Evolutionary conservation across 2,888 invertebrate genomes (phyloP).

Genomic region (Seira sanloemensis): DNA sequence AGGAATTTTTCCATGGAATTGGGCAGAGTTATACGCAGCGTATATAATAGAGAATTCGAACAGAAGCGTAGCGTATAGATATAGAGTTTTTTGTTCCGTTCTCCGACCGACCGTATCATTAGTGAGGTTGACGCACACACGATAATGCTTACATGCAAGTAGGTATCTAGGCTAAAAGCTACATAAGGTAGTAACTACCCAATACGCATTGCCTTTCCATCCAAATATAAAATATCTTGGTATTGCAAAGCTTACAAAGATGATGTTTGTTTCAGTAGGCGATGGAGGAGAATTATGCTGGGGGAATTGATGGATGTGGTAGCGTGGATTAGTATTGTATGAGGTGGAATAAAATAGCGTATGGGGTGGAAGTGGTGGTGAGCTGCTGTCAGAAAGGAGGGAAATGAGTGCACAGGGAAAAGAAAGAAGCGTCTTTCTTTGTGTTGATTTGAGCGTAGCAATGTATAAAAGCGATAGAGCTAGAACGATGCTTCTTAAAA

Average conservation of each 20-base stretch:
- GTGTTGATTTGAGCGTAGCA: conserved; percentile 21
- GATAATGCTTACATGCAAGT: not conserved
- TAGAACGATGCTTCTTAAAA: conserved; percentile 13
- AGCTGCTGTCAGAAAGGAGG: conserved; percentile 53
- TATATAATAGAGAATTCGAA: not conserved
- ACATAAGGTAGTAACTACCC: not conserved
- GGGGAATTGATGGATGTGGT: conserved; percentile 42
- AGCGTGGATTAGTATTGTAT: conserved; percentile 22
- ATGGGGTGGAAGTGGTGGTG: conserved; percentile 20
- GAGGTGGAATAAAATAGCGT: conserved; percentile 23
- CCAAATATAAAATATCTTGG: not conserved
- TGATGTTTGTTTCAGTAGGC: conserved; percentile 39
- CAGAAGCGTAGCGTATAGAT: not conserved
- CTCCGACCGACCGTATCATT: not conserved
- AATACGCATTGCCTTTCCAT: not conserved
- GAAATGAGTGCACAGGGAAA: conserved; percentile 37
- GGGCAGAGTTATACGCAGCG: not conserved
- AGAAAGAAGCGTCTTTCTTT: conserved; percentile 56
- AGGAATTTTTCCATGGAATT: not conserved
- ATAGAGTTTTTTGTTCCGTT: not conserved
- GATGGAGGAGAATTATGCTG: conserved; percentile 16
- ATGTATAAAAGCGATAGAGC: conserved; percentile 17
- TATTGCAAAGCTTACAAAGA: not conserved
- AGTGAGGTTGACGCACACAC: not conserved
- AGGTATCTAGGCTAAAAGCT: not conserved